phyloP scores from a whole-genome alignment of 2,113 vertebrate species.

The Psilopsiagon aurifrons region DNA sequence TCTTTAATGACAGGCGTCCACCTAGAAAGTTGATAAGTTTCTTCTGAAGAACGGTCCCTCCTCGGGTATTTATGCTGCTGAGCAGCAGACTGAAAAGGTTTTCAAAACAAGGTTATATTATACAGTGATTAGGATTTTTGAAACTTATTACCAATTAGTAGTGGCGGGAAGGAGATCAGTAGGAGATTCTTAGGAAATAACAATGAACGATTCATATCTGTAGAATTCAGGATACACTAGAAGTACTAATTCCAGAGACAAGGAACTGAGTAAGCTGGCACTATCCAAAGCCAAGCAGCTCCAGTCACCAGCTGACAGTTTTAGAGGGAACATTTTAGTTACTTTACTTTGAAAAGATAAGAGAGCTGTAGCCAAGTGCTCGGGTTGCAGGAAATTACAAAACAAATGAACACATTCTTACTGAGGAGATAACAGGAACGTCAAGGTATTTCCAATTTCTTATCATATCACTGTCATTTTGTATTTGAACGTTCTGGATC shows the following conservation, averaged over 20 bases:
- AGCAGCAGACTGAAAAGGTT: conserved; percentile 48
- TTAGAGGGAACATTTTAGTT: background rate
- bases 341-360: background rate
- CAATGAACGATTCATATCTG: background rate
- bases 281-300: background rate
- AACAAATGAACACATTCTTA: conserved; percentile 48
- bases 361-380: background rate
- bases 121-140: background rate
- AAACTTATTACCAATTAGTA: background rate
- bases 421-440: conserved; percentile 83
- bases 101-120: background rate
- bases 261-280: background rate
- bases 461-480: conserved; percentile 89
- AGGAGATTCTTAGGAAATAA: background rate
- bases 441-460: conserved; percentile 93
- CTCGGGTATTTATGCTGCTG: conserved; percentile 77
- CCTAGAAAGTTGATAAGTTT: conserved; percentile 92
- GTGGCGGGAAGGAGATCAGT: background rate
- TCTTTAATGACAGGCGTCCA: conserved; percentile 96
- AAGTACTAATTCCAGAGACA: background rate
- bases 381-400: background rate
- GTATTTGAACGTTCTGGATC: conserved; percentile 94
- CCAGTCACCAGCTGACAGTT: background rate
- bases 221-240: background rate
- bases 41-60: conserved; percentile 85